These are phyloP conservation scores for Fragum whitleyi DNA, from an alignment of 2,888 invertebrate species.

Conservation along the genomic window DNA sequence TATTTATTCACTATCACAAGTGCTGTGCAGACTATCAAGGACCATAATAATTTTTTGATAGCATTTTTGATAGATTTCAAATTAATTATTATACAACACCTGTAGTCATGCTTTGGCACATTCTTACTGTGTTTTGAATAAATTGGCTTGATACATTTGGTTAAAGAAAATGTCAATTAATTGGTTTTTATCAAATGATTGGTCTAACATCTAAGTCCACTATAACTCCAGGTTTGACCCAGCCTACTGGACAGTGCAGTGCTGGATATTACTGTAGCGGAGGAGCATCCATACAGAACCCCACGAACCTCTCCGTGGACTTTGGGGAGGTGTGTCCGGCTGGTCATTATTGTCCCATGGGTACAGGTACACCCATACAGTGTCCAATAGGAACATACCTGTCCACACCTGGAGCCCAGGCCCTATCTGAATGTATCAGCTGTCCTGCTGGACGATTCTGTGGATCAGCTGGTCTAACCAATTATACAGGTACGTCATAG, in stretches of 20 bases:
- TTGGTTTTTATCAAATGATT: too few species aligned
- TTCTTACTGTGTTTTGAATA: too few species aligned
- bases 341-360: constrained; percentile 81
- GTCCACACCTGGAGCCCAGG: constrained; percentile 68
- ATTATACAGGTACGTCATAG: constrained; percentile 80
- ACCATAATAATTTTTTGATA: too few species aligned
- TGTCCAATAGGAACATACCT: constrained; percentile 82
- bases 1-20: too few species aligned
- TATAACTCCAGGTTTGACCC: constrained; percentile 71
- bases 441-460: constrained; percentile 83
- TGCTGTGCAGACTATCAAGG: too few species aligned
- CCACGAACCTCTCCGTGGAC: constrained; percentile 55
- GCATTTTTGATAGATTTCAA: too few species aligned
- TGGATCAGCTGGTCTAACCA: constrained; percentile 74
- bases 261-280: constrained; percentile 77
- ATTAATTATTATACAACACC: too few species aligned
- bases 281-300: constrained; percentile 72
- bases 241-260: constrained; percentile 77
- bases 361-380: constrained; percentile 77
- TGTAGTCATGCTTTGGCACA: too few species aligned
- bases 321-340: constrained; percentile 81
- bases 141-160: too few species aligned
- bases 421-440: constrained; percentile 74
- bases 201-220: too few species aligned
- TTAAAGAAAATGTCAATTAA: too few species aligned